These are phyloP conservation scores for Anastatus disparis DNA, from an alignment of 1,140 invertebrate genomes.

Conservation along the genomic window DNA sequence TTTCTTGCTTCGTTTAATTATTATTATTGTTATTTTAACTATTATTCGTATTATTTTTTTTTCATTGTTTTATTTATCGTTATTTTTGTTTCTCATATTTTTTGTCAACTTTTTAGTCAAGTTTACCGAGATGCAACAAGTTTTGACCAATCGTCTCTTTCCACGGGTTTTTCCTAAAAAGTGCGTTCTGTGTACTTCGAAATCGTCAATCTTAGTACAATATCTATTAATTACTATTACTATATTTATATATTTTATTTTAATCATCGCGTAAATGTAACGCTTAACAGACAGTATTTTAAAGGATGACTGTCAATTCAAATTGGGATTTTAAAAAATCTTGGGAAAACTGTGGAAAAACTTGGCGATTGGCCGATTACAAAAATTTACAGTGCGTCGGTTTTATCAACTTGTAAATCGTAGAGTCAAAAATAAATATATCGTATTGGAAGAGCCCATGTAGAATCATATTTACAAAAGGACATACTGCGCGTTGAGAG, in stretches of 20 bases:
- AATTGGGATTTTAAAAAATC: conserved; percentile 13
- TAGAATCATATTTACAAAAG: conserved; percentile 60
- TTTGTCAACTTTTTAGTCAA: conserved; percentile 9
- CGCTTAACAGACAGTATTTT: too few species aligned
- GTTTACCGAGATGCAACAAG: conserved; percentile 27
- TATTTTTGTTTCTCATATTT: conserved; percentile 9
- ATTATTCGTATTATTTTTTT: conserved; percentile 12
- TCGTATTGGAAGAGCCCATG: conserved; percentile 56
- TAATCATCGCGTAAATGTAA: neutral
- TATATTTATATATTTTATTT: neutral
- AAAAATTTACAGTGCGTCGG: conserved; percentile 42
- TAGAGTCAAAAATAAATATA: conserved; percentile 58
- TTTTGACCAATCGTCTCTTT: conserved; percentile 36
- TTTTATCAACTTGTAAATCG: conserved; percentile 44
- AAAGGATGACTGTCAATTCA: conserved; percentile 9
- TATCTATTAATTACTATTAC: neutral
- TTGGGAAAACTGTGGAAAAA: conserved; percentile 26
- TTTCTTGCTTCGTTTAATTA: conserved; percentile 12
- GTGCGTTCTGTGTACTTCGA: conserved; percentile 17
- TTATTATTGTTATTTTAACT: conserved; percentile 31
- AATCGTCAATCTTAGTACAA: conserved; percentile 24
- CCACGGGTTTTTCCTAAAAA: conserved; percentile 12
- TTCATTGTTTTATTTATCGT: conserved; percentile 15
- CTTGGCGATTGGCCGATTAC: conserved; percentile 33
- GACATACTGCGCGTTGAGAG: conserved; percentile 34